Evolutionary conservation across 1,140 invertebrate species (phyloP).

Genomic region (Sycobia sp.): DNA sequence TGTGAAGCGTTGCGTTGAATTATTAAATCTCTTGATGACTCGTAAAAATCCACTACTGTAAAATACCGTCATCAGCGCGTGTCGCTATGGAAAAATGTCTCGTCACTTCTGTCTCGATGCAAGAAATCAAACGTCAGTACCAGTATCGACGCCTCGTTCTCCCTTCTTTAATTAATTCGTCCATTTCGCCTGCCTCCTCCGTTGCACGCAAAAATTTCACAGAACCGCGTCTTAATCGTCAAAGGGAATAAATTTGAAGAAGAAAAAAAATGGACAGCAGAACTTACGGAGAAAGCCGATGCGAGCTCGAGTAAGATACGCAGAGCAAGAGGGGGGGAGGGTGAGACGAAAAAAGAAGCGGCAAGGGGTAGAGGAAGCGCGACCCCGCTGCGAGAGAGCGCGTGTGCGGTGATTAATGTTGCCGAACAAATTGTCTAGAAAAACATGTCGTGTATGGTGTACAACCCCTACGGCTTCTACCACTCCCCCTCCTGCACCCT

Average conservation of each 20-base stretch:
- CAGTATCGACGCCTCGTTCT: background rate
- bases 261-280: conserved; percentile 39
- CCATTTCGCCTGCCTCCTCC: too few species aligned
- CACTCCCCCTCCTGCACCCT: conserved; percentile 57
- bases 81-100: background rate
- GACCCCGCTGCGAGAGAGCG: conserved; percentile 43
- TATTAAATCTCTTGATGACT: too few species aligned
- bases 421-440: conserved; percentile 67
- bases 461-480: conserved; percentile 29
- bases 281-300: background rate
- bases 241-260: conserved; percentile 42
- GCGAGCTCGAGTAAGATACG: too few species aligned
- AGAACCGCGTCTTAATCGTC: background rate
- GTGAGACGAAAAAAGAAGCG: conserved; percentile 33
- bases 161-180: background rate
- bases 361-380: conserved; percentile 44
- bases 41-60: too few species aligned
- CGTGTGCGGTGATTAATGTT: conserved; percentile 65
- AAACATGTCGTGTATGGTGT: conserved; percentile 59
- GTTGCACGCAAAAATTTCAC: too few species aligned
- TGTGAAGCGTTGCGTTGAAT: too few species aligned
- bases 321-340: conserved; percentile 12
- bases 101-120: too few species aligned
- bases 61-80: too few species aligned
- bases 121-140: too few species aligned